Conservation (phyloP, 2,113 vertebrate genomes). For the Phocoena phocoena region DNA sequence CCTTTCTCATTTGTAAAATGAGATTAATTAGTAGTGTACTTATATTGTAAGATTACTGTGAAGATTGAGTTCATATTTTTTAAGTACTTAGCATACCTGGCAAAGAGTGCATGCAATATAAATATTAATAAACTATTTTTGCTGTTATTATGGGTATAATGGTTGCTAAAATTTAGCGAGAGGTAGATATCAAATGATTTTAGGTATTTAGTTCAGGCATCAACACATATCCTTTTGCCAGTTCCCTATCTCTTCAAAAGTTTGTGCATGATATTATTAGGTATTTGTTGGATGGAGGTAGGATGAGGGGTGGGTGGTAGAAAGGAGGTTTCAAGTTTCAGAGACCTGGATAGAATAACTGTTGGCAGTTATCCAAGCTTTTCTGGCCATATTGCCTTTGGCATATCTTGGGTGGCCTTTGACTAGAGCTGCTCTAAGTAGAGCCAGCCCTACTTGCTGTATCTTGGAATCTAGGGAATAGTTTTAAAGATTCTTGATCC, state of each 20-base stretch:
- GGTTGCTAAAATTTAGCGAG: neutral
- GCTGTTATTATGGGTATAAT: neutral
- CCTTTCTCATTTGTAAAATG: neutral
- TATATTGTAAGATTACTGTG: neutral
- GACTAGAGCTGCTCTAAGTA: neutral
- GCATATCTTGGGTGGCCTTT: conserved; percentile 39
- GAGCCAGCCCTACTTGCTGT: neutral
- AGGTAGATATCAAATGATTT: neutral
- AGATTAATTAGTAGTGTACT: neutral
- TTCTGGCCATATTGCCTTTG: conserved; percentile 15
- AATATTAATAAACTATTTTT: neutral
- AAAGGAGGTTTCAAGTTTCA: conserved; percentile 8
- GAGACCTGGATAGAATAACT: neutral
- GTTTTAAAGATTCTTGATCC: neutral
- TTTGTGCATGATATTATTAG: neutral
- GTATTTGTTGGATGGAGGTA: neutral
- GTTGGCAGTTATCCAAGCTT: neutral
- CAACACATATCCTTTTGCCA: neutral
- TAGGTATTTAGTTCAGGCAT: neutral
- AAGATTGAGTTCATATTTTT: neutral
- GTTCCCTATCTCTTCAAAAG: neutral
- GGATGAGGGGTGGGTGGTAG: neutral
- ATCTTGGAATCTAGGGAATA: neutral
- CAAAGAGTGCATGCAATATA: neutral
- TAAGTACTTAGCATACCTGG: neutral